Evolutionary conservation across 2,797 vertebrate species (phyloP).

Genomic region (Avahi laniger): DNA sequence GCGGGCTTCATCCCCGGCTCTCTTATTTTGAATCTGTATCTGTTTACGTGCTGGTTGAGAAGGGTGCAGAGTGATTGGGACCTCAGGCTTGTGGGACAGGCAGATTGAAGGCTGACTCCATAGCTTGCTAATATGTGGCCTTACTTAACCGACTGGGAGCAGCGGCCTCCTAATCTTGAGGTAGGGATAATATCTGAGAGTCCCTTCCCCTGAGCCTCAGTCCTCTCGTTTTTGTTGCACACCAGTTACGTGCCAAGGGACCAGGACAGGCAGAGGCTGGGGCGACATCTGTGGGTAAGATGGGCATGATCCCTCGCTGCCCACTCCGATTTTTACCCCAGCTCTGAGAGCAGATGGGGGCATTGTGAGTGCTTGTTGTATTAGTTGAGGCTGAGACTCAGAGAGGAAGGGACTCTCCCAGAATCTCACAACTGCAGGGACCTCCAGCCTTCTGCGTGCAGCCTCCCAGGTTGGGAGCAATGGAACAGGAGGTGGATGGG

Average conservation of each 20-base stretch:
- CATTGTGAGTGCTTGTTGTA: background rate
- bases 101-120: background rate
- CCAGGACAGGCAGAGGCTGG: background rate
- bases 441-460: background rate
- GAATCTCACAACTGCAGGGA: background rate
- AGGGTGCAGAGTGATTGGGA: background rate
- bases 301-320: background rate
- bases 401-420: background rate
- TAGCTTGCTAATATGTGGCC: background rate
- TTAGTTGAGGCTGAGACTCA: background rate
- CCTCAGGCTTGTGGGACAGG: background rate
- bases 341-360: background rate
- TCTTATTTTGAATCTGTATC: background rate
- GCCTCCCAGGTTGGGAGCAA: background rate
- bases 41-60: background rate
- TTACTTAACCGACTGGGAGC: background rate
- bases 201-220: background rate
- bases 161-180: background rate
- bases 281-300: background rate
- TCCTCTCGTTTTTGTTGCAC: background rate
- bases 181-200: background rate
- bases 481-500: background rate
- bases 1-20: background rate
- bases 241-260: background rate
- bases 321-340: background rate